phyloP scores from a whole-genome alignment of 2,113 vertebrate genomes.

The Hydrolagus affinis region DNA sequence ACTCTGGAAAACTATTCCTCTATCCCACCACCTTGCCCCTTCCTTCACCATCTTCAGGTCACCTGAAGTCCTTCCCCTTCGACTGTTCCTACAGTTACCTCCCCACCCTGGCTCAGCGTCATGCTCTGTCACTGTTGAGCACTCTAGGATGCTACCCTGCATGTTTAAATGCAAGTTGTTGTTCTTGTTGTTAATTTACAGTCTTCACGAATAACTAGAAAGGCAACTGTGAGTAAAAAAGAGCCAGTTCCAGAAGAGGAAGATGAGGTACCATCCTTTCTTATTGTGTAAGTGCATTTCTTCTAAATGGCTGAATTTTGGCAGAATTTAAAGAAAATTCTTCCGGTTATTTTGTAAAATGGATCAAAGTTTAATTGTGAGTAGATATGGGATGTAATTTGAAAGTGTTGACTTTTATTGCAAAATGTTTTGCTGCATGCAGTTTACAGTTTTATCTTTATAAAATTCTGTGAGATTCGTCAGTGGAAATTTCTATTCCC shows the following conservation, averaged over 20 bases:
- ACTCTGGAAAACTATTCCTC: no score
- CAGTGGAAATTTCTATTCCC: neutral
- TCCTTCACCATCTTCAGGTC: no score
- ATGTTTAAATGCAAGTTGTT: no score
- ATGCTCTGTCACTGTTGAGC: no score
- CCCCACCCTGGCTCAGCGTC: no score
- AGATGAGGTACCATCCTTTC: neutral
- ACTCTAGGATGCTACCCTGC: no score
- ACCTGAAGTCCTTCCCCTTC: no score
- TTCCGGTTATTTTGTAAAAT: no score
- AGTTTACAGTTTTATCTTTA: neutral
- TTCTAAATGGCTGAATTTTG: neutral
- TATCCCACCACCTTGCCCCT: no score
- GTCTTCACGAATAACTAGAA: neutral
- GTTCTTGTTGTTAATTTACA: conserved; percentile 4
- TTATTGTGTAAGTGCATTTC: neutral
- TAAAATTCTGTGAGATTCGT: neutral
- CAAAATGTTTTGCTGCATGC: neutral
- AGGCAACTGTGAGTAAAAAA: neutral
- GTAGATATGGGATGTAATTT: neutral
- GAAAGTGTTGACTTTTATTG: no score
- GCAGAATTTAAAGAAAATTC: neutral
- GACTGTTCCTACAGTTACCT: no score
- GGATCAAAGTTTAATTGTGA: neutral
- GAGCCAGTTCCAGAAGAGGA: conserved; percentile 16